phyloP scores from a whole-genome alignment of 2,888 invertebrate genomes.

The Oligia fasciuncula region DNA sequence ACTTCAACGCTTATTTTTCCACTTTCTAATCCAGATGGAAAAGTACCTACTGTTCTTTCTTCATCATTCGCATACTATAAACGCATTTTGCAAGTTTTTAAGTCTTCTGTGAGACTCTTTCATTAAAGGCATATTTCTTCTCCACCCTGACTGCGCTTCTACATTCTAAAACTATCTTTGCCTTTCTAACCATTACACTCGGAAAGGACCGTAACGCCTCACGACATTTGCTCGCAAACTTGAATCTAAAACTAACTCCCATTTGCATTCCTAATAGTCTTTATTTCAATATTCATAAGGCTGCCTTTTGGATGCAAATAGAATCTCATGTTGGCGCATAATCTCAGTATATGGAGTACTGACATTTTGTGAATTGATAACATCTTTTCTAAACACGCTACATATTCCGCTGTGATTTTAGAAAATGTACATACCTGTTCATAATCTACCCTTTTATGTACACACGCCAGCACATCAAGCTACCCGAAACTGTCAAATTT shows the following conservation, averaged over 20 bases:
- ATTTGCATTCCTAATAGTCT: conserved; percentile 45
- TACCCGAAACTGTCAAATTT: too few relatives aligned
- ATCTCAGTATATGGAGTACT: conserved; percentile 66
- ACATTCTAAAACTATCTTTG: conserved; percentile 45
- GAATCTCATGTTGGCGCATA: conserved; percentile 28
- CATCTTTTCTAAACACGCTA: conserved; percentile 64
- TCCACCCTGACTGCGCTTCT: conserved; percentile 1
- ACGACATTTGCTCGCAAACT: conserved; percentile 72
- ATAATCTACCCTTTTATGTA: conserved; percentile 18
- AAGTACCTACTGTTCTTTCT: not conserved
- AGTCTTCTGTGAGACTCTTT: conserved; percentile 5
- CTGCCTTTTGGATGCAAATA: conserved; percentile 40
- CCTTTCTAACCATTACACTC: conserved; percentile 66
- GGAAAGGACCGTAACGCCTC: conserved; percentile 68
- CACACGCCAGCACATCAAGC: too few relatives aligned
- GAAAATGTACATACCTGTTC: conserved; percentile 37
- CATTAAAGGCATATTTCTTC: not conserved
- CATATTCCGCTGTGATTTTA: conserved; percentile 35
- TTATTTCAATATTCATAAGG: conserved; percentile 47
- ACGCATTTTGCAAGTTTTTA: not conserved
- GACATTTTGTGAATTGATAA: conserved; percentile 70
- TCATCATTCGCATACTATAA: not conserved
- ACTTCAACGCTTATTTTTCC: not conserved
- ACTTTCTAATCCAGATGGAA: not conserved
- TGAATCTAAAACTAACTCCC: conserved; percentile 63